Percentiles rank a stretch among this genome's conserved stretches.
Evolutionary conservation across 2,888 invertebrate species (phyloP).

Genomic region (Tetramorium bicarinatum): DNA sequence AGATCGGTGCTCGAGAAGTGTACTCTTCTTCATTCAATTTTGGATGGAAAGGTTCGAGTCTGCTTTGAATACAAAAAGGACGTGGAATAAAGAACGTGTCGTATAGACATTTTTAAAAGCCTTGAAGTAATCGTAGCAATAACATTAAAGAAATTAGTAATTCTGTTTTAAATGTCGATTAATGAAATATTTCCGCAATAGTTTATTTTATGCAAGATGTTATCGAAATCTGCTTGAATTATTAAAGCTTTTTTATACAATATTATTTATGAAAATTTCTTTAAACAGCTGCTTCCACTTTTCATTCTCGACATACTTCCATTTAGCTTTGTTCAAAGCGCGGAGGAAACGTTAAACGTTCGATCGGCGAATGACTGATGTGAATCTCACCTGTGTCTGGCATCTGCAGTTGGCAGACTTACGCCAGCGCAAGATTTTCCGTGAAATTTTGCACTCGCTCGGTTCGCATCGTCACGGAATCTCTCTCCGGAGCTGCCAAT

Average conservation of each 20-base stretch:
- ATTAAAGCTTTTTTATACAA: background rate
- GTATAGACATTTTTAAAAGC: background rate
- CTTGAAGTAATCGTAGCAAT: background rate
- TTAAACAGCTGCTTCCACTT: slow-evolving; percentile 21
- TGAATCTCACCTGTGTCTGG: slow-evolving; percentile 54
- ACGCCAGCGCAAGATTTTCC: slow-evolving; percentile 57
- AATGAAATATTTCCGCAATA: background rate
- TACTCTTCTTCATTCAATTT: slow-evolving; percentile 13
- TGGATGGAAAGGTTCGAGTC: background rate
- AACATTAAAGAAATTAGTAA: background rate
- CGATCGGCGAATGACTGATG: slow-evolving; percentile 32
- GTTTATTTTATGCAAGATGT: background rate
- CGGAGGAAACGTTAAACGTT: slow-evolving; percentile 33
- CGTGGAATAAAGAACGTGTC: background rate
- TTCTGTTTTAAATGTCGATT: background rate
- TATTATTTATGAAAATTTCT: slow-evolving; percentile 21
- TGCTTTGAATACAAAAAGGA: background rate
- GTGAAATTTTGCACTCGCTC: slow-evolving; percentile 71
- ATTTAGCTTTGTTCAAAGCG: slow-evolving; percentile 14
- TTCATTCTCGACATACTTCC: slow-evolving; percentile 22
- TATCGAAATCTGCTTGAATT: background rate
- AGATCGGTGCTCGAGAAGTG: slow-evolving; percentile 3
- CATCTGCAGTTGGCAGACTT: slow-evolving; percentile 74
- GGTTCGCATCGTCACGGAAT: slow-evolving; percentile 59
- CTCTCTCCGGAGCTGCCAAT: slow-evolving; percentile 65